phyloP scores from a whole-genome alignment of 2,113 vertebrate species.

The Notarius quadriscutis region DNA sequence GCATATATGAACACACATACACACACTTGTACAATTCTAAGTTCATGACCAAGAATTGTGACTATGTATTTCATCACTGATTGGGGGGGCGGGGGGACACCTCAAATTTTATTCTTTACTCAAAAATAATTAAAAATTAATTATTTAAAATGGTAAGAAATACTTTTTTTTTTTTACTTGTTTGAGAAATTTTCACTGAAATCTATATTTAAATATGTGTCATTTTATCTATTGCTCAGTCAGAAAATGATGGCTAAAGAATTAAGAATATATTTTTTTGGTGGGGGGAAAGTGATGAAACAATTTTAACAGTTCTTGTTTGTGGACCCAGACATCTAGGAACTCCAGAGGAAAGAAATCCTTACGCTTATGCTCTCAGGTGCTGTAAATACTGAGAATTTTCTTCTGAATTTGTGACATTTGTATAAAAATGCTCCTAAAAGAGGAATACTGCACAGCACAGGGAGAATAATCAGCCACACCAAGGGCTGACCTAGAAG shows the following conservation, averaged over 20 bases:
- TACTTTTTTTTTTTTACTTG: neutral
- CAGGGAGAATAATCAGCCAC: neutral
- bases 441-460: neutral
- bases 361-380: conserved; percentile 26
- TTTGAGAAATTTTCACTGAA: neutral
- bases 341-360: neutral
- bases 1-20: neutral
- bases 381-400: neutral
- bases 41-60: neutral
- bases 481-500: neutral
- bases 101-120: neutral
- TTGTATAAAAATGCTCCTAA: neutral
- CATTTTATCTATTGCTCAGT: neutral
- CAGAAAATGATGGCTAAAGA: neutral
- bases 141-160: neutral
- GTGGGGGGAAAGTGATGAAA: neutral
- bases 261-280: neutral
- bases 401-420: neutral
- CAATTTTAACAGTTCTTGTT: neutral
- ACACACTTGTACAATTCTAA: neutral
- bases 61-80: neutral
- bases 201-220: neutral
- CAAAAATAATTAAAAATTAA: neutral
- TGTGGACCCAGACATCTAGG: neutral
- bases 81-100: neutral